Evolutionary conservation across 2,888 invertebrate genomes (phyloP), one percentile per base, ranked within the genome.

Genomic region (Cepaea hortensis): DNA sequence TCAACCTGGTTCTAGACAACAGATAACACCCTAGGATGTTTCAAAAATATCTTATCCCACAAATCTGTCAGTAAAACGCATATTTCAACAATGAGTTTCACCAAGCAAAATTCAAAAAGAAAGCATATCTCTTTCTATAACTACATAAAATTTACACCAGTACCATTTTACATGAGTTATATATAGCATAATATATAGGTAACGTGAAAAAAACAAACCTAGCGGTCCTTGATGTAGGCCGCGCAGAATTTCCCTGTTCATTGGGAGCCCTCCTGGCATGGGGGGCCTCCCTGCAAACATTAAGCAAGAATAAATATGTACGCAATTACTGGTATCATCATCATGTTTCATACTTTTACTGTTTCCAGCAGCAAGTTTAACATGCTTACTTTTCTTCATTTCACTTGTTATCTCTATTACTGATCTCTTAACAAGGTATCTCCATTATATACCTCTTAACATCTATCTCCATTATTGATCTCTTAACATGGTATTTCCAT

Each of bases 241-340:
- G 7, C 81, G 68, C 5, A 87, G 81, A 76, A 85, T 85, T 13
- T 85, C 87, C 82, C 81, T 87, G 80, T 65, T 77, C 65, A 46
- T 68, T 73, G 79, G 77, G 85, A 82, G 82, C 85, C 87, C 85
- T 77, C 85, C 85, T 55, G 70, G 82, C 81, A 85, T 68, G 9
- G 87, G 84, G 75, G 85, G 85, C 81, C 87, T 77, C 81, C 81
- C 85, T 85, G 82, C 18, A 62, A 62, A 75, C 68, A 81, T 73
- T 18, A 86, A 82, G 76, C 70, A 85, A 81, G 23, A 85, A 46
- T 46, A 80, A 79, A 50, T 50, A 79, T 61, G 79, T 62, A 79
- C 46, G 62, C 23, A 55, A 55, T 77, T 50, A 77, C 77, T 55
- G 55, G 55, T 11, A 55, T 55, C 55, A 55, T 55, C n/a, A n/a